These are phyloP conservation scores for Crocuta crocuta DNA, from an alignment of 2,113 vertebrate species.

Conservation along the genomic window DNA sequence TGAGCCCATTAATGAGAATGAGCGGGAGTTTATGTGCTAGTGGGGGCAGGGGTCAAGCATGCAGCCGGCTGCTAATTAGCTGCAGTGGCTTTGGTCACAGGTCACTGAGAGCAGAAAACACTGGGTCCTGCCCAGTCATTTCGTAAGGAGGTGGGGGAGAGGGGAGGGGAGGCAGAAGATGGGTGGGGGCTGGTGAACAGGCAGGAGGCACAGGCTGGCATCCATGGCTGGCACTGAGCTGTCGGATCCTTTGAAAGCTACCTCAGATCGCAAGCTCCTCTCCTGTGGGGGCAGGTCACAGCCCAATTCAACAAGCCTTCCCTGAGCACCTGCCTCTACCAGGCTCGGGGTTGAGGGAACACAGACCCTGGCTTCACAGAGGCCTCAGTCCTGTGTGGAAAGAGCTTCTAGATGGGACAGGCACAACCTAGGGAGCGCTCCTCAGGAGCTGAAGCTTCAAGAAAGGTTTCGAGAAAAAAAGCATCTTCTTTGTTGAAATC, in stretches of 20 bases:
- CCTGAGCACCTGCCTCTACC: not conserved
- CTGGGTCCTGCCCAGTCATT: not conserved
- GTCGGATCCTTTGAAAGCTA: not conserved
- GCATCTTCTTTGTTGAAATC: not conserved
- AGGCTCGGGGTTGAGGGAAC: not conserved
- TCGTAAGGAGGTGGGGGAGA: not conserved
- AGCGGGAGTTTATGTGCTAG: not conserved
- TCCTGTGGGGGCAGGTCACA: not conserved
- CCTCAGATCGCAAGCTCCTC: not conserved
- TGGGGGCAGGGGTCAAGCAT: not conserved
- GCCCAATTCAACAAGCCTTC: not conserved
- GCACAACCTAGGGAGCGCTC: not conserved
- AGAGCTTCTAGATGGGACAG: not conserved
- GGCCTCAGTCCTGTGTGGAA: accelerated
- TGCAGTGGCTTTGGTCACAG: constrained; percentile 56
- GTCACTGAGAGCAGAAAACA: constrained; percentile 22
- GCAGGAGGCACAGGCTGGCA: not conserved
- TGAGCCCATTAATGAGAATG: constrained; percentile 42
- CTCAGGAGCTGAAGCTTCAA: not conserved
- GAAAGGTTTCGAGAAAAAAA: not conserved
- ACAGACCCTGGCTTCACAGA: not conserved
- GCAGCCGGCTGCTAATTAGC: constrained; percentile 54
- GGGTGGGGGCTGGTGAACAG: accelerated
- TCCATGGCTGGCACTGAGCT: not conserved
- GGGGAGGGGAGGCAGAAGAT: not conserved